Evolutionary conservation across 64 coral and sea anemone species (phyloP).

Genomic region (Montipora sp.): DNA sequence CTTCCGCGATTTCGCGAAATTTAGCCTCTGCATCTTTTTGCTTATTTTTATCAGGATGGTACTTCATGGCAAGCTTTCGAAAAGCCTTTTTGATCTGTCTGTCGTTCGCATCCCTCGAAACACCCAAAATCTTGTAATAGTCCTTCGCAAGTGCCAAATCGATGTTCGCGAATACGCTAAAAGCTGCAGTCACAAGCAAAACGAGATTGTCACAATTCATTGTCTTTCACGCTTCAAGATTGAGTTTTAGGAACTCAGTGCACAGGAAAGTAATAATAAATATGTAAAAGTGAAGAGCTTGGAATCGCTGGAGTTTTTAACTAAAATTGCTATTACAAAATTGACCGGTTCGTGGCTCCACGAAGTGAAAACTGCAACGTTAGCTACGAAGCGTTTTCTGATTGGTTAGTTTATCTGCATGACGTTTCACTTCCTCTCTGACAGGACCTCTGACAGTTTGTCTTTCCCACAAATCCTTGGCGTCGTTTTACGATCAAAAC

Average conservation of each 20-base stretch:
- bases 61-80: conserved; percentile 95
- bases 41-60: conserved; percentile 98
- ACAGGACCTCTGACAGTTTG: no score
- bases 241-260: not conserved
- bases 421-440: not conserved
- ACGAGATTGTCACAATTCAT: conserved; percentile 91
- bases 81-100: conserved; percentile 99
- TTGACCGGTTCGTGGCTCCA: not conserved
- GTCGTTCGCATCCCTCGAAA: conserved; percentile 85
- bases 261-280: not conserved
- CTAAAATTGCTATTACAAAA: no score
- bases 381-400: conserved; percentile 82
- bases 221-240: not conserved
- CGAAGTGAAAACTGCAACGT: not conserved
- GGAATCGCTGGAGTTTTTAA: not conserved
- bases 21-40: conserved; percentile 93
- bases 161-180: conserved; percentile 76
- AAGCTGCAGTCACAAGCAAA: conserved; percentile 82
- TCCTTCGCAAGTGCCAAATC: conserved; percentile 88
- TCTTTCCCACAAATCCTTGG: conserved; percentile 66
- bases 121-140: conserved; percentile 97
- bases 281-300: not conserved
- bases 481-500: conserved; percentile 61
- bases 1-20: conserved; percentile 93
- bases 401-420: conserved; percentile 69